phyloP scores from a whole-genome alignment of 2,888 invertebrate genomes.

The Eristalis tenax region DNA sequence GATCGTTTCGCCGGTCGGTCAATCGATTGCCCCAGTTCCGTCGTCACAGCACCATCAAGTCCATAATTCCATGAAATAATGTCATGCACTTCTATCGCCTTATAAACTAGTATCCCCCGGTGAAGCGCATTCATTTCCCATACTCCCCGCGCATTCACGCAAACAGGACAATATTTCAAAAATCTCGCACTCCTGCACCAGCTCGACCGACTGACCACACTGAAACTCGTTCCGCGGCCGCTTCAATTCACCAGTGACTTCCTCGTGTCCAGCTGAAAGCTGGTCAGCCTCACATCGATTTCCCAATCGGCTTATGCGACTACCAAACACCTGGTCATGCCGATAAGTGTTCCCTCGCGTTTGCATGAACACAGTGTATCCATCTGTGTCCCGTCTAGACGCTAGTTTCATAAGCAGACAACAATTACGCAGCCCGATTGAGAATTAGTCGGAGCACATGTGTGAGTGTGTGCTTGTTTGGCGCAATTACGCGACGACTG shows the following conservation, averaged over 20 bases:
- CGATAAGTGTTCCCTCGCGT: conserved; percentile 5
- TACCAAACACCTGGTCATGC: background rate
- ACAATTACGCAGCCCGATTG: background rate
- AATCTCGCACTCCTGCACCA: background rate
- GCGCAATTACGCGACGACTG: conserved; percentile 33
- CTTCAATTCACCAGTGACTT: background rate
- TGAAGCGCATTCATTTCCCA: background rate
- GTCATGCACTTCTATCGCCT: no score
- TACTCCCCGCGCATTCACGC: background rate
- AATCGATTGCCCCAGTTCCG: no score
- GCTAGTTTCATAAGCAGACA: background rate
- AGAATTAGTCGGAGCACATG: background rate
- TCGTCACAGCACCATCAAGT: no score
- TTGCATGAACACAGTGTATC: conserved; percentile 2
- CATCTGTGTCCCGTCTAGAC: background rate
- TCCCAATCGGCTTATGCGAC: background rate
- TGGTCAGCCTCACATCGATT: background rate
- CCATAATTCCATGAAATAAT: no score
- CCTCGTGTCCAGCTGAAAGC: background rate
- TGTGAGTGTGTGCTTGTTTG: conserved; percentile 3
- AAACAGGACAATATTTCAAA: background rate
- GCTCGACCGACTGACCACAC: background rate
- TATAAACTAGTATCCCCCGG: no score
- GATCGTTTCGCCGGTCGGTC: no score
- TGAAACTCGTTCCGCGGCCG: background rate